phyloP scores from a whole-genome alignment of 2,113 vertebrate species.

The Lasiurus borealis region DNA sequence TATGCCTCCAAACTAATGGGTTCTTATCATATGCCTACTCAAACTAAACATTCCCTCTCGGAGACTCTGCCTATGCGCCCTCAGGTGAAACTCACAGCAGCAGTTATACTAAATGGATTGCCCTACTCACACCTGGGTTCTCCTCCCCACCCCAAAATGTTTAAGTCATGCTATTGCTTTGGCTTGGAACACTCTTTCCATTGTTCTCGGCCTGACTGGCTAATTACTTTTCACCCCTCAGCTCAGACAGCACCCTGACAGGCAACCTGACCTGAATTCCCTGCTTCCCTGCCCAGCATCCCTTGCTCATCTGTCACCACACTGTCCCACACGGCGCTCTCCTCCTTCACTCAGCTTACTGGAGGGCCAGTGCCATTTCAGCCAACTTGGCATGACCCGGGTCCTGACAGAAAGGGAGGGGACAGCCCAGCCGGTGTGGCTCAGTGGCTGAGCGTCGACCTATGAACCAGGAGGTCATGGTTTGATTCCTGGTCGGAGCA shows the following conservation, averaged over 20 bases:
- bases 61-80: not conserved
- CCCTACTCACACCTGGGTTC: not conserved
- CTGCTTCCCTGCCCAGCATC: not conserved
- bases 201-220: not conserved
- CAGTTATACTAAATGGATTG: conserved; percentile 28
- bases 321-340: not conserved
- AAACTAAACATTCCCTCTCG: conserved; percentile 42
- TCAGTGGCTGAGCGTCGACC: too few relatives aligned
- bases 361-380: conserved; percentile 33
- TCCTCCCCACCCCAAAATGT: not conserved
- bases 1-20: conserved; percentile 29
- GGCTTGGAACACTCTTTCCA: conserved; percentile 27
- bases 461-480: too few relatives aligned
- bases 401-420: not conserved
- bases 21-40: conserved; percentile 31
- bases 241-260: not conserved
- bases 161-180: conserved; percentile 34
- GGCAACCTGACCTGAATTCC: conserved; percentile 33
- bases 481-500: too few relatives aligned
- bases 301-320: not conserved
- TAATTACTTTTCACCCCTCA: conserved; percentile 51
- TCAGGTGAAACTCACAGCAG: conserved; percentile 9
- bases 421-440: too few relatives aligned
- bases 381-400: conserved; percentile 18
- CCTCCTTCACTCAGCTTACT: conserved; percentile 42